phyloP scores from a whole-genome alignment of 2,113 vertebrate genomes.

The Odontophorus gujanensis region DNA sequence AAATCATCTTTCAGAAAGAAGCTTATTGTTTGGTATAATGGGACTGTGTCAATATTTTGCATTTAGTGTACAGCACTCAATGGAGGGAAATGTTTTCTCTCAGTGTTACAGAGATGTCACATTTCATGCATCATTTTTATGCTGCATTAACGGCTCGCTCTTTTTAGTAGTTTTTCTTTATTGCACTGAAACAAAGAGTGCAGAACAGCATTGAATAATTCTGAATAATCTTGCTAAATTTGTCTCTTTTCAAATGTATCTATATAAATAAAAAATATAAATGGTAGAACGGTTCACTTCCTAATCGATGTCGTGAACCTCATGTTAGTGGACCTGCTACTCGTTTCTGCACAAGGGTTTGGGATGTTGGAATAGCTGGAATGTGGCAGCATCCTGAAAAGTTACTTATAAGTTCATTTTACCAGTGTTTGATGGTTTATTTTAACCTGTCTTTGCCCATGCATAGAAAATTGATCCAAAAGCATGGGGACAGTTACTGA shows the following conservation, averaged over 20 bases:
- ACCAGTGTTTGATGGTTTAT: background rate
- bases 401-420: background rate
- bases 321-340: background rate
- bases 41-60: conserved; percentile 86
- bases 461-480: background rate
- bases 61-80: conserved; percentile 80
- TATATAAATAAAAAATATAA: no score
- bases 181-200: conserved; percentile 57
- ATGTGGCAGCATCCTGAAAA: conserved; percentile 9
- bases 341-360: conserved; percentile 27
- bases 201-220: conserved; percentile 57
- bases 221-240: conserved; percentile 49
- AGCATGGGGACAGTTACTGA: background rate
- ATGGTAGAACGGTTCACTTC: conserved; percentile 25
- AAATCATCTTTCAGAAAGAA: conserved; percentile 80
- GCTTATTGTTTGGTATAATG: conserved; percentile 83
- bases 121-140: conserved; percentile 78
- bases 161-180: conserved; percentile 63
- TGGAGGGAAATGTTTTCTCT: conserved; percentile 75
- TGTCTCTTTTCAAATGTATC: conserved; percentile 59
- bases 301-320: background rate
- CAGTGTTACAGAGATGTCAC: conserved; percentile 82
- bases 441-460: background rate
- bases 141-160: conserved; percentile 62
- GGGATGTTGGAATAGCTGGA: background rate